Percentiles rank a stretch among this genome's conserved stretches.
Conservation (phyloP, 2,888 invertebrate species). For the Ischnus inquisitorius region DNA sequence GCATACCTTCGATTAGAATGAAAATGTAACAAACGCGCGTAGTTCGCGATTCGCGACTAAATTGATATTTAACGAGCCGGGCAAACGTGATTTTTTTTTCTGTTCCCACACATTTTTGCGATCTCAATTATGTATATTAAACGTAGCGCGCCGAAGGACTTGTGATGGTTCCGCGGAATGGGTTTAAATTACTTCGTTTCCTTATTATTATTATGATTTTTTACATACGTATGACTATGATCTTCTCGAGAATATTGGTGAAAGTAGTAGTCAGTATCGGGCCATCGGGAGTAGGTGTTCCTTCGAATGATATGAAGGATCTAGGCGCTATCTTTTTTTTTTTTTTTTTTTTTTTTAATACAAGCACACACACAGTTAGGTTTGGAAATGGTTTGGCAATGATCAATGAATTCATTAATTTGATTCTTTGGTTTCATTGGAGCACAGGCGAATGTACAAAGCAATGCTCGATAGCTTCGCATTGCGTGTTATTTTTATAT, state of each 20-base stretch:
- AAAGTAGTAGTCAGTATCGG: constrained; percentile 58
- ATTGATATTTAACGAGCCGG: constrained; percentile 39
- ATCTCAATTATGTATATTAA: constrained; percentile 68
- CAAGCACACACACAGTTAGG: constrained; percentile 61
- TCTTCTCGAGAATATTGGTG: constrained; percentile 54
- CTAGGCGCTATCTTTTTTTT: constrained; percentile 55
- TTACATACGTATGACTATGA: constrained; percentile 56
- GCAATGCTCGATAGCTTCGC: constrained; percentile 84
- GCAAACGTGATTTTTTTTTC: constrained; percentile 49
- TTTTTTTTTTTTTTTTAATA: constrained; percentile 36
- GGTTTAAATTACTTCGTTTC: constrained; percentile 37
- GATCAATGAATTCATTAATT: constrained; percentile 74
- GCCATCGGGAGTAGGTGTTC: constrained; percentile 54
- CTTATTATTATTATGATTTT: constrained; percentile 33
- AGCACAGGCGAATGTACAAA: constrained; percentile 86
- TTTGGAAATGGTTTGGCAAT: constrained; percentile 70
- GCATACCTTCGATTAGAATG: neutral
- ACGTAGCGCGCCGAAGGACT: constrained; percentile 53
- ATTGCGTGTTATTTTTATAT: constrained; percentile 85
- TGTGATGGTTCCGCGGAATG: constrained; percentile 53
- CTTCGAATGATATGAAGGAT: constrained; percentile 41
- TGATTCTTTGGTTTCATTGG: constrained; percentile 82
- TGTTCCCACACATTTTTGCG: constrained; percentile 56
- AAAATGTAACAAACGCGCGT: neutral
- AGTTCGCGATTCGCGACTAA: constrained; percentile 11